These are phyloP conservation scores for Edolisoma coerulescens DNA, from an alignment of 2,113 vertebrate genomes.

Conservation along the genomic window DNA sequence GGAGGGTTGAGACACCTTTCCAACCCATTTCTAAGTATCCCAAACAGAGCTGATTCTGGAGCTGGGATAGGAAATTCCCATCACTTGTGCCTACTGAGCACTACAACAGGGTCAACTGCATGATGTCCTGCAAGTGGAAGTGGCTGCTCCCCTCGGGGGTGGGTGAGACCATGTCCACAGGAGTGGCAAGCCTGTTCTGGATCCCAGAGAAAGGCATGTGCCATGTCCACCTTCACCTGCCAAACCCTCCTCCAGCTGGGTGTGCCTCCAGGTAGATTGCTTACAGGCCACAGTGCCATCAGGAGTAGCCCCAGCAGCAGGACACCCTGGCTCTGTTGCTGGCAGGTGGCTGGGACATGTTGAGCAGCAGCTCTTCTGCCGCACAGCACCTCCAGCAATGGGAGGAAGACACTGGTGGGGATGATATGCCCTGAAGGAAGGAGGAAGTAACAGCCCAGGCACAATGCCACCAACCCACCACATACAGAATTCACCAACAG, in stretches of 20 bases:
- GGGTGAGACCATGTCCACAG: accelerated
- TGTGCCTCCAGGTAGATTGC: not conserved
- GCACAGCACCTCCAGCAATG: not conserved
- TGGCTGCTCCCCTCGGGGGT: not conserved
- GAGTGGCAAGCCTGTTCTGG: not conserved
- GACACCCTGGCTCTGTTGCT: not conserved
- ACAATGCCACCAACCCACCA: not conserved
- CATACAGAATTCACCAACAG: not conserved
- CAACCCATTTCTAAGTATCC: not conserved
- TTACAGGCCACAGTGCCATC: not conserved
- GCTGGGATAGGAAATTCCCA: not conserved
- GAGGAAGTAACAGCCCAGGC: not conserved
- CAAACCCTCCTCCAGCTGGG: not conserved
- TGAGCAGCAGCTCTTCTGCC: not conserved
- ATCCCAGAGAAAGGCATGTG: not conserved
- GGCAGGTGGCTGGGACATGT: not conserved
- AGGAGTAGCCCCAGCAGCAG: not conserved
- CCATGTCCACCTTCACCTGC: accelerated
- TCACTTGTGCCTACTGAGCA: not conserved
- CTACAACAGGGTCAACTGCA: not conserved
- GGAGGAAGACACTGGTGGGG: accelerated
- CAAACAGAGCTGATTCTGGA: not conserved
- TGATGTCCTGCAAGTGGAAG: accelerated
- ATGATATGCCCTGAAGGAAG: not conserved
- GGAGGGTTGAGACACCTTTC: not conserved